A percentile compares a stretch with the other conserved stretches of the same genome.
phyloP scores from a whole-genome alignment of 2,113 vertebrate genomes.

The Rhegmatorhina hoffmannsi region DNA sequence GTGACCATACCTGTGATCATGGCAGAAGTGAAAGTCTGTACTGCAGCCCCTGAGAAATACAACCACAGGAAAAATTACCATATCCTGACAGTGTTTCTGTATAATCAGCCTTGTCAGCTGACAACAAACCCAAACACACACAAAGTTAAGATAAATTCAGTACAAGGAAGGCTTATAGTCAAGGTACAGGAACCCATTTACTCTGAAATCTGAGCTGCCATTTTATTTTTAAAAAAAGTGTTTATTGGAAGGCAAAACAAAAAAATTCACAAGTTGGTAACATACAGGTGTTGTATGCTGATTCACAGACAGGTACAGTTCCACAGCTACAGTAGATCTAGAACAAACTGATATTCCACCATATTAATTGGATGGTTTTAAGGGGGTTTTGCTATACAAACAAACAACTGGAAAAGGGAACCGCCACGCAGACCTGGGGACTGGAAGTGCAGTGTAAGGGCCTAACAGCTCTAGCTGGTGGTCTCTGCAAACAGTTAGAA shows the following conservation, averaged over 20 bases:
- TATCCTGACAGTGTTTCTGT: neutral
- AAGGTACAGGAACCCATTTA: neutral
- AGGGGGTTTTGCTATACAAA: conserved; percentile 61
- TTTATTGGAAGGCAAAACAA: conserved; percentile 81
- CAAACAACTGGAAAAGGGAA: neutral
- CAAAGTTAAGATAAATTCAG: neutral
- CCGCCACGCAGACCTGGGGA: neutral
- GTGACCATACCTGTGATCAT: rapidly evolving
- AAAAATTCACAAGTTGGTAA: conserved; percentile 71
- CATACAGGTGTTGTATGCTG: conserved; percentile 41
- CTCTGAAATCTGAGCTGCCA: neutral
- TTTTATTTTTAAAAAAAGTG: conserved; percentile 39
- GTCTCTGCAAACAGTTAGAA: conserved; percentile 35
- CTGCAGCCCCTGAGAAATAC: rapidly evolving
- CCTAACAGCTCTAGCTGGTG: conserved; percentile 7
- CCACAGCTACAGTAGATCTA: conserved; percentile 73
- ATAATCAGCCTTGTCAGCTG: neutral
- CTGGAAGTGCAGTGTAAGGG: neutral
- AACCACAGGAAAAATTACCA: neutral
- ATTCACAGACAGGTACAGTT: conserved; percentile 58
- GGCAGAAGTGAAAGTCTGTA: neutral
- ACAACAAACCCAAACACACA: neutral
- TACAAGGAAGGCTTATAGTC: neutral
- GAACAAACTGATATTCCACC: conserved; percentile 56
- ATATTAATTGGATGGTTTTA: neutral